Conservation (phyloP, 2,888 invertebrate genomes). For the Uloborus plumipes region DNA sequence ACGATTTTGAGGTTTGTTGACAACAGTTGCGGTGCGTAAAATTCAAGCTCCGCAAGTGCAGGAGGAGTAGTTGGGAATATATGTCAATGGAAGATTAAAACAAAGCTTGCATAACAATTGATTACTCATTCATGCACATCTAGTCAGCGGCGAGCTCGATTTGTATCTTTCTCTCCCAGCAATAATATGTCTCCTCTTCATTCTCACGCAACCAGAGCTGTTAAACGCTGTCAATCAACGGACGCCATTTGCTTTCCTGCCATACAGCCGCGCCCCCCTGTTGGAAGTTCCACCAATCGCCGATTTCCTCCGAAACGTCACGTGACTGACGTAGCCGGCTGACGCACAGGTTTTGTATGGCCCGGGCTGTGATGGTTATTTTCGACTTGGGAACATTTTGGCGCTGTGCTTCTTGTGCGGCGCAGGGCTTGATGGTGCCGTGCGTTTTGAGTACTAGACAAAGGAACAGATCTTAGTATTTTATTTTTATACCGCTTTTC, state of each 20-base stretch:
- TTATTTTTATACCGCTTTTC: slow-evolving; percentile 56
- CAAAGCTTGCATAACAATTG: slow-evolving; percentile 20
- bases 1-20: too few relatives aligned
- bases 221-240: slow-evolving; percentile 51
- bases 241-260: slow-evolving; percentile 39
- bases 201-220: slow-evolving; percentile 28
- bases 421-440: slow-evolving; percentile 44
- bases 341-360: slow-evolving; percentile 57
- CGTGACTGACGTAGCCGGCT: slow-evolving; percentile 57
- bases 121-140: slow-evolving; percentile 26
- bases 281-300: slow-evolving; percentile 10
- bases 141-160: not conserved
- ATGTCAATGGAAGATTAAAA: too few relatives aligned
- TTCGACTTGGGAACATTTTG: slow-evolving; percentile 48
- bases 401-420: slow-evolving; percentile 50
- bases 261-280: slow-evolving; percentile 14
- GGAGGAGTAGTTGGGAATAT: too few relatives aligned
- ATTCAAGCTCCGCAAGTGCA: too few relatives aligned
- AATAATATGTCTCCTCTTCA: slow-evolving; percentile 1
- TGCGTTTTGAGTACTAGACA: slow-evolving; percentile 39
- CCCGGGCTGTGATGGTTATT: slow-evolving; percentile 52
- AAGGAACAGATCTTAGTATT: slow-evolving; percentile 44
- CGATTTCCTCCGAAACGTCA: not conserved
- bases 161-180: slow-evolving; percentile 10
- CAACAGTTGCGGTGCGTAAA: too few relatives aligned